Evolutionary conservation across 2,797 vertebrate species (phyloP).

Genomic region (Hydrophis major): DNA sequence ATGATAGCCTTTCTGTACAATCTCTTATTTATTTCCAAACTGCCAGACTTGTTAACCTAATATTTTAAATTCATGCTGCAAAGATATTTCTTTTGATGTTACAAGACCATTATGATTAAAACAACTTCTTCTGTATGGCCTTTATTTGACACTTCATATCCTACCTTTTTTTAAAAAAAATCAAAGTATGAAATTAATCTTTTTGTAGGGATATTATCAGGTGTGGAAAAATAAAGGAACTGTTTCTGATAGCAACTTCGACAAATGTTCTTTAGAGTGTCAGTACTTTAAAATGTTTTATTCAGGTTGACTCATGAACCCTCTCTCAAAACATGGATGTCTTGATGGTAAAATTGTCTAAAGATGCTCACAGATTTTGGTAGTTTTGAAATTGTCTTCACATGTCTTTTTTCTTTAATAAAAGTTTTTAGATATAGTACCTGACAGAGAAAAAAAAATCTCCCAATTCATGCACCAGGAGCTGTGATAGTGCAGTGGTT

Average conservation of each 20-base stretch:
- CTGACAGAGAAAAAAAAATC: neutral
- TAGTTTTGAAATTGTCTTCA: slow-evolving; percentile 62
- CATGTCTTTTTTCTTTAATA: slow-evolving; percentile 29
- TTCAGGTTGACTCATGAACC: slow-evolving; percentile 46
- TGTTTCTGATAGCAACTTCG: slow-evolving; percentile 43
- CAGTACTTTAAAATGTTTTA: slow-evolving; percentile 58
- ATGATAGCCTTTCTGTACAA: neutral
- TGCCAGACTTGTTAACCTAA: neutral
- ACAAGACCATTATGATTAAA: neutral
- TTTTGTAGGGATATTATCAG: neutral
- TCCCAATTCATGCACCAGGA: neutral
- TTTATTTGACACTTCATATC: neutral
- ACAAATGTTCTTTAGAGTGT: slow-evolving; percentile 56
- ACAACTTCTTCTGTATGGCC: neutral
- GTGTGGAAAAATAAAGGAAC: slow-evolving; percentile 32
- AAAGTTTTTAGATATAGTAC: slow-evolving; percentile 46
- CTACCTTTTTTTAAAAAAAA: neutral
- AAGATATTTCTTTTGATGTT: neutral
- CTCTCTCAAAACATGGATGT: slow-evolving; percentile 63
- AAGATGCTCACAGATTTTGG: slow-evolving; percentile 53
- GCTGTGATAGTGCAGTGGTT: neutral
- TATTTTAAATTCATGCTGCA: neutral
- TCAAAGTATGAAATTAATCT: neutral
- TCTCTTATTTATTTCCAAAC: neutral
- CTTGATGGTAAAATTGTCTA: slow-evolving; percentile 61